Evolutionary conservation across 2,113 vertebrate genomes (phyloP).

Genomic region (Tetrao urogallus): DNA sequence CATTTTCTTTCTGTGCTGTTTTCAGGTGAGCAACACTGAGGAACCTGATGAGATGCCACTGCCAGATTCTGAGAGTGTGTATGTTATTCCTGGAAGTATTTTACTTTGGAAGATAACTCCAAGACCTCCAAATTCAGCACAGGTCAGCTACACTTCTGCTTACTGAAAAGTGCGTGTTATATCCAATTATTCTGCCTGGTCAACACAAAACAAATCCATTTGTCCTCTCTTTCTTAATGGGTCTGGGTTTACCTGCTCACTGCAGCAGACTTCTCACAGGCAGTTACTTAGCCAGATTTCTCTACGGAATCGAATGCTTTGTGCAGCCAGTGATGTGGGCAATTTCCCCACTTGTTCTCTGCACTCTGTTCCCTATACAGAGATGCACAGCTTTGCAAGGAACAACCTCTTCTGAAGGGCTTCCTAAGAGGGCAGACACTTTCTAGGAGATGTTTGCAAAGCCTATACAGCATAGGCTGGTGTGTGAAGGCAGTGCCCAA

Average conservation of each 20-base stretch:
- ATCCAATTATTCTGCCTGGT: neutral
- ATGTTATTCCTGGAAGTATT: slow-evolving; percentile 91
- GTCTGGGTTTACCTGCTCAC: neutral
- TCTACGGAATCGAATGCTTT: neutral
- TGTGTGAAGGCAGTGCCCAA: neutral
- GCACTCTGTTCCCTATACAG: neutral
- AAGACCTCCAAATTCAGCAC: slow-evolving; percentile 91
- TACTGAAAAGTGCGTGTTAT: neutral
- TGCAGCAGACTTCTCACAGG: neutral
- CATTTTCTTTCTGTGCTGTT: neutral
- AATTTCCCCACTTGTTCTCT: neutral
- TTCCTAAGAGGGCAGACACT: neutral
- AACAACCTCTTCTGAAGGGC: neutral
- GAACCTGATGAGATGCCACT: slow-evolving; percentile 92
- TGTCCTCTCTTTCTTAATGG: neutral
- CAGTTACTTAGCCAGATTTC: neutral
- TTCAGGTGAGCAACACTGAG: slow-evolving; percentile 82
- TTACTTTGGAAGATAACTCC: slow-evolving; percentile 95
- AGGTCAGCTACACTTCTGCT: slow-evolving; percentile 79
- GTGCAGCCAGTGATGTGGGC: neutral
- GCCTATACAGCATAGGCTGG: neutral
- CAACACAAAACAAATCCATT: neutral
- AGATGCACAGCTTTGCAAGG: neutral
- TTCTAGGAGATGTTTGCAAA: neutral
- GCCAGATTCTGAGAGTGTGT: slow-evolving; percentile 92